A percentile compares a stretch with the other conserved stretches of the same genome.
Conservation (phyloP, 2,888 invertebrate genomes). For the Uropetala carovei region DNA sequence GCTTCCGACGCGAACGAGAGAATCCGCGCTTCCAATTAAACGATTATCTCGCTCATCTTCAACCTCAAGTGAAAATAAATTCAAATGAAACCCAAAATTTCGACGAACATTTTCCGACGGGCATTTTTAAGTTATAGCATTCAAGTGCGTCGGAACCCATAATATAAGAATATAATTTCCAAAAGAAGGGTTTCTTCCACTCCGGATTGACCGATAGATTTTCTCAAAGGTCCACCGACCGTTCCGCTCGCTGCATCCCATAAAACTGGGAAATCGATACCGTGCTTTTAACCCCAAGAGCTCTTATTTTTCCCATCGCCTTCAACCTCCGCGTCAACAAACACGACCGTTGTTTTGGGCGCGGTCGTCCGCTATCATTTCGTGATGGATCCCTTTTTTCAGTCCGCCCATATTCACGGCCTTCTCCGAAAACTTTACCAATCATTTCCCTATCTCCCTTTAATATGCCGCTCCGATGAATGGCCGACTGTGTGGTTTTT, state of each 20-base stretch:
- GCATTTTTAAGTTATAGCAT: too few species aligned
- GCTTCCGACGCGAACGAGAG: too few species aligned
- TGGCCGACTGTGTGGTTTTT: neutral
- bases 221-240: neutral
- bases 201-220: neutral
- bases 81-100: too few species aligned
- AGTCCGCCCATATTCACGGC: neutral
- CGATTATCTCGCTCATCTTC: too few species aligned
- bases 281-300: neutral
- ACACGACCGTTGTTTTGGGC: neutral
- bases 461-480: slow-evolving; percentile 16
- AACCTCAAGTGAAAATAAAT: too few species aligned
- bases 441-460: neutral
- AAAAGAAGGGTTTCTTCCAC: neutral
- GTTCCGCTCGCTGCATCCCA: neutral
- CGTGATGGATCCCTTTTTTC: too few species aligned
- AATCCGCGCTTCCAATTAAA: too few species aligned
- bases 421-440: neutral
- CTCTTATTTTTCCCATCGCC: neutral
- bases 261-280: slow-evolving; percentile 16
- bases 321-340: slow-evolving; percentile 5
- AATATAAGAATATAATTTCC: neutral
- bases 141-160: neutral
- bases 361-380: neutral
- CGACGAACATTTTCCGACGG: too few species aligned